Conservation (phyloP, 2,888 invertebrate species). For the Melanostoma scalare region DNA sequence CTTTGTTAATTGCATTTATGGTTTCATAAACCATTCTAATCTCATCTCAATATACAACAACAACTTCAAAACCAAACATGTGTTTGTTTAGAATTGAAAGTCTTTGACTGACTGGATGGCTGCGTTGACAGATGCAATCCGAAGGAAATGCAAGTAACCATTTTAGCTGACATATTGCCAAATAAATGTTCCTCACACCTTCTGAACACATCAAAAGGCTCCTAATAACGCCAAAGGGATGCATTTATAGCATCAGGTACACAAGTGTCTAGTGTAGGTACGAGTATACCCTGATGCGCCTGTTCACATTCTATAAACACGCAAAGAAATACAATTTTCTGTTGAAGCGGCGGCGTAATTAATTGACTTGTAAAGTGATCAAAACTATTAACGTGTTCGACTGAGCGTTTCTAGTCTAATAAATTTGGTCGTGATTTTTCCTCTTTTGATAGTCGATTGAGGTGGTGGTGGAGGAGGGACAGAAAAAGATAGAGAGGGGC, state of each 20-base stretch:
- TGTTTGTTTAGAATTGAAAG: slow-evolving; percentile 56
- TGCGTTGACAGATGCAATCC: slow-evolving; percentile 42
- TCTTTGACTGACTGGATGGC: slow-evolving; percentile 58
- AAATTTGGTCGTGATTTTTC: slow-evolving; percentile 48
- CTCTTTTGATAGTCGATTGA: background rate
- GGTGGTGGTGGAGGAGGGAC: background rate
- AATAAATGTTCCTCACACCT: slow-evolving; percentile 70
- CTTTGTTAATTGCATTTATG: slow-evolving; percentile 64
- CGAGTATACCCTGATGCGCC: background rate
- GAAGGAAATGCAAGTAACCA: slow-evolving; percentile 52
- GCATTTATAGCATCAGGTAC: slow-evolving; percentile 35
- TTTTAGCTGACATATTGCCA: slow-evolving; percentile 68
- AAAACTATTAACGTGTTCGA: slow-evolving; percentile 66
- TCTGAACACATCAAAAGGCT: slow-evolving; percentile 69
- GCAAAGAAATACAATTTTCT: slow-evolving; percentile 35
- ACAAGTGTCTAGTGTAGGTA: slow-evolving; percentile 2
- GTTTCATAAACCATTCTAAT: slow-evolving; percentile 55
- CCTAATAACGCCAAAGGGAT: slow-evolving; percentile 35
- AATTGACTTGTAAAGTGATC: slow-evolving; percentile 69
- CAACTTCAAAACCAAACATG: background rate
- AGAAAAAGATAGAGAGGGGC: background rate
- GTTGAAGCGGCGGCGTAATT: slow-evolving; percentile 38
- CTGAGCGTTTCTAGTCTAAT: slow-evolving; percentile 49
- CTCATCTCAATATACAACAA: background rate
- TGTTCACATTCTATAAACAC: slow-evolving; percentile 30